These are phyloP conservation scores for Oreochromis grahami DNA, from an alignment of 2,797 vertebrate species.

Conservation along the genomic window DNA sequence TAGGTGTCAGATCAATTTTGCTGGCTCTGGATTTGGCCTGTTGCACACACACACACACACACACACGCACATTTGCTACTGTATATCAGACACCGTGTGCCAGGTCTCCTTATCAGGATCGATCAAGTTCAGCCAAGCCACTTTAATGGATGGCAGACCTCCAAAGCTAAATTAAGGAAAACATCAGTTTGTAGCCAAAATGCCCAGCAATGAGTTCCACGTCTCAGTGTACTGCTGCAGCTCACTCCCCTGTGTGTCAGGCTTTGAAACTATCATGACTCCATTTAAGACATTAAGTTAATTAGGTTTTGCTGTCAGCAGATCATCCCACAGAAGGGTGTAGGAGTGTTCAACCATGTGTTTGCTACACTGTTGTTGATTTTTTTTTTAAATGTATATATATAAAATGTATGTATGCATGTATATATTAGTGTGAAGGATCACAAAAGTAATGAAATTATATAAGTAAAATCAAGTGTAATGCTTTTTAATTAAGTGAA, in stretches of 20 bases:
- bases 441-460: background rate
- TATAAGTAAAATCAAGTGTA: background rate
- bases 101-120: constrained; percentile 52
- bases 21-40: constrained; percentile 22
- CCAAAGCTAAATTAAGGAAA: constrained; percentile 49
- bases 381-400: background rate
- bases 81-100: constrained; percentile 4
- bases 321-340: background rate
- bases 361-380: background rate
- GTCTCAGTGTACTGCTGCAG: constrained; percentile 6
- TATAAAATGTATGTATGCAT: background rate
- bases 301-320: constrained; percentile 22
- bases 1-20: constrained; percentile 41
- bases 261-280: background rate
- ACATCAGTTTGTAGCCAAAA: constrained; percentile 45
- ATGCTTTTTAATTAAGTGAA: background rate
- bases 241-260: constrained; percentile 6
- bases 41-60: background rate
- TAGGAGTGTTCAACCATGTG: background rate
- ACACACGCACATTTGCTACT: background rate
- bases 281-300: constrained; percentile 15
- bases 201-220: background rate
- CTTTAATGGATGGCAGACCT: constrained; percentile 43
- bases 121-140: constrained; percentile 34
- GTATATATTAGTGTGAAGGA: background rate